phyloP scores from a whole-genome alignment of 2,888 invertebrate genomes.

The Cheilosia grossa region DNA sequence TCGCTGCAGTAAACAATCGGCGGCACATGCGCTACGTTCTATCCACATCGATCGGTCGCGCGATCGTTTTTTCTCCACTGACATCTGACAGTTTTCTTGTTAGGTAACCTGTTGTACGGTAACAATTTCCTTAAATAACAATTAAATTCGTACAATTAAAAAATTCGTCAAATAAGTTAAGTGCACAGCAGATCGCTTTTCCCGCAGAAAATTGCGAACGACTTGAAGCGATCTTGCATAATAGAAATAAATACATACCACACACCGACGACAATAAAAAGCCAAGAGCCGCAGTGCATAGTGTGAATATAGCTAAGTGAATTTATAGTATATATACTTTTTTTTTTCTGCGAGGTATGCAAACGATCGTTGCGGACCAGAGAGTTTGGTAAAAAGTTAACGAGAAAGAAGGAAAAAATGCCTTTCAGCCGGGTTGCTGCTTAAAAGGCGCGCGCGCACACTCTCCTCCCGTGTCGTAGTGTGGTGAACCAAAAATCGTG shows the following conservation, averaged over 20 bases:
- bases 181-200: conserved; percentile 40
- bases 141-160: conserved; percentile 51
- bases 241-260: conserved; percentile 62
- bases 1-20: conserved; percentile 78
- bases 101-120: conserved; percentile 46
- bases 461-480: conserved; percentile 34
- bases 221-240: conserved; percentile 63
- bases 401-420: conserved; percentile 42
- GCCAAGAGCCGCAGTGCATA: conserved; percentile 41
- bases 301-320: conserved; percentile 67
- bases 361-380: conserved; percentile 64
- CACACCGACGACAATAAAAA: conserved; percentile 51
- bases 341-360: conserved; percentile 56
- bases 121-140: conserved; percentile 26
- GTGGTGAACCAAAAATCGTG: conserved; percentile 62
- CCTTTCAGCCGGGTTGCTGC: conserved; percentile 56
- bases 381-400: conserved; percentile 60
- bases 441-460: conserved; percentile 60
- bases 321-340: conserved; percentile 31
- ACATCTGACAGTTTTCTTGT: conserved; percentile 5
- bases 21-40: conserved; percentile 78
- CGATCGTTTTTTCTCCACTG: conserved; percentile 31
- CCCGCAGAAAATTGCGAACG: conserved; percentile 14
- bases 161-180: conserved; percentile 47
- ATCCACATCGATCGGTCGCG: conserved; percentile 66